A percentile compares a stretch with the other conserved stretches of the same genome.
Evolutionary conservation across 64 coral and sea anemone species (phyloP).

Genomic region (Astreopora myriophthalma): DNA sequence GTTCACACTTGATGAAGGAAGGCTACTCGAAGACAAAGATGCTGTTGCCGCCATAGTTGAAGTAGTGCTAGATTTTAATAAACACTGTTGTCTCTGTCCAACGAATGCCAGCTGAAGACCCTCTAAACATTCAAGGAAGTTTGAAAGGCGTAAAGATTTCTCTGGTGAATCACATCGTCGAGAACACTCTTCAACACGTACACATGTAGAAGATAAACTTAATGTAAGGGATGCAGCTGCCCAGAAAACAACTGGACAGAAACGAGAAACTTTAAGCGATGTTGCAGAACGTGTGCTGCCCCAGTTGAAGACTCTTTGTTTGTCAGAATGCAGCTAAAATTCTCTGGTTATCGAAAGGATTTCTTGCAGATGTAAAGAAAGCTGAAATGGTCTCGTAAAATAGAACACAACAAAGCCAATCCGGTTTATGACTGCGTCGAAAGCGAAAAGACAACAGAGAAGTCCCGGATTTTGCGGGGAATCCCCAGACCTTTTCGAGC

Average conservation of each 20-base stretch:
- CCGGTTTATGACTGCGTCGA: neutral
- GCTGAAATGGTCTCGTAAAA: neutral
- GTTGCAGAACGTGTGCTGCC: neutral
- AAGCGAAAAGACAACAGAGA: neutral
- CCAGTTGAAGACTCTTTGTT: neutral
- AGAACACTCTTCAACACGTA: neutral
- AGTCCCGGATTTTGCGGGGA: slow-evolving; percentile 44
- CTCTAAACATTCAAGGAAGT: neutral
- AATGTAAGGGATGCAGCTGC: too few species aligned
- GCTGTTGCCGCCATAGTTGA: neutral
- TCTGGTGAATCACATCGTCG: neutral
- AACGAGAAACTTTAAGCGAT: too few species aligned
- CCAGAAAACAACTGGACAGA: neutral
- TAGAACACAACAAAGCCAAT: neutral
- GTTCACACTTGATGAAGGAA: neutral
- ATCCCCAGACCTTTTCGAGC: slow-evolving; percentile 1
- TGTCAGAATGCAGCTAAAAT: neutral
- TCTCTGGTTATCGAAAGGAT: neutral
- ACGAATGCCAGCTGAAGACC: neutral
- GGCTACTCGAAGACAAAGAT: neutral
- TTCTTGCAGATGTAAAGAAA: neutral
- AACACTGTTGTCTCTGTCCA: neutral
- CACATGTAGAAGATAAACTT: too few species aligned
- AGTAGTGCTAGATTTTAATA: neutral
- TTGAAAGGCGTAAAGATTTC: neutral